Evolutionary conservation across 2,797 vertebrate genomes (phyloP).

Genomic region (Spea hammondii): DNA sequence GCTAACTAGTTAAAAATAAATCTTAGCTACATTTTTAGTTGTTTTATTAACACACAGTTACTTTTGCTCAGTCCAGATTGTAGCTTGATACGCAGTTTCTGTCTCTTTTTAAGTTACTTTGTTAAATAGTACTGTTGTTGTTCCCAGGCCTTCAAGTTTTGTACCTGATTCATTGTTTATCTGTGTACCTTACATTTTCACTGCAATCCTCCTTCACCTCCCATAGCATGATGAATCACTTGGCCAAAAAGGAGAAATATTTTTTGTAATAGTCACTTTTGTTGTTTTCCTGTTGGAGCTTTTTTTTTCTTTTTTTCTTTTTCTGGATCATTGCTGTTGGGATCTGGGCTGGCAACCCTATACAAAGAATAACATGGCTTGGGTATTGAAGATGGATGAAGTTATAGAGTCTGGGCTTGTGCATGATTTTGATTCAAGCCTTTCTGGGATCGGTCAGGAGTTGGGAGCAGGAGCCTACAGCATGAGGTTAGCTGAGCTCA

Average conservation of each 20-base stretch:
- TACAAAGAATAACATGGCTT: constrained; percentile 79
- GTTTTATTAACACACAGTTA: no score
- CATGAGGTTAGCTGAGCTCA: constrained; percentile 81
- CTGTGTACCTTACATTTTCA: neutral
- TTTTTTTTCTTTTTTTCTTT: neutral
- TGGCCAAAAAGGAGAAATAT: no score
- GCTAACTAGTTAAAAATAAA: no score
- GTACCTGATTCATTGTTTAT: neutral
- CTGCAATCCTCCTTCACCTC: neutral
- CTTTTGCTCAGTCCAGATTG: no score
- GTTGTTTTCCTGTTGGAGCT: neutral
- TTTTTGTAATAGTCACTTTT: no score
- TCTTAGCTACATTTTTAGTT: no score
- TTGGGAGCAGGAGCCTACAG: constrained; percentile 95
- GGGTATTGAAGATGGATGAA: constrained; percentile 98
- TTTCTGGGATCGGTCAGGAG: constrained; percentile 95
- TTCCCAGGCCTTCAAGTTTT: neutral
- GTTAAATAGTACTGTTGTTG: no score
- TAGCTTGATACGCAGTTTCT: no score
- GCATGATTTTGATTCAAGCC: constrained; percentile 95
- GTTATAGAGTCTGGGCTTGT: constrained; percentile 95
- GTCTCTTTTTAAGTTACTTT: no score
- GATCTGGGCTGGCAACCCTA: neutral
- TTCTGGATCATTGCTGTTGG: neutral
- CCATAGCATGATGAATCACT: neutral